Conservation (phyloP, 2,888 invertebrate genomes). For the Trachelus iudaicus region DNA sequence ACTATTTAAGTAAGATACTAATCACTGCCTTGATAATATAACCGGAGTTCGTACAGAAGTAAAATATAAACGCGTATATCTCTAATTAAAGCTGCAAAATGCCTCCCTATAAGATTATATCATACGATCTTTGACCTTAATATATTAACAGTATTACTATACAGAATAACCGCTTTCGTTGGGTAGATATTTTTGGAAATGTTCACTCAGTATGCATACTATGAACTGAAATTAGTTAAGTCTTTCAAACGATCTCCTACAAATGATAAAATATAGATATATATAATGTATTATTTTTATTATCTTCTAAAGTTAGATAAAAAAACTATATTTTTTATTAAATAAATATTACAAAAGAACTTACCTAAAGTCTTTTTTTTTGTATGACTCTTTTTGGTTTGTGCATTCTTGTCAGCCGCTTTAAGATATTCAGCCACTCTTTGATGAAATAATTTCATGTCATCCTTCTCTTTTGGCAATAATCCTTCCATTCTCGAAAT, state of each 20-base stretch:
- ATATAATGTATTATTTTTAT: neutral
- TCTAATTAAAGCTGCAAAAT: conserved; percentile 19
- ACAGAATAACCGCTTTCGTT: conserved; percentile 2
- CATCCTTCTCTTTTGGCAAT: conserved; percentile 32
- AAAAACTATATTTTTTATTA: neutral
- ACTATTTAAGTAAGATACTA: conserved; percentile 19
- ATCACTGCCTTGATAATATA: conserved; percentile 9
- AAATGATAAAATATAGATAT: conserved; percentile 12
- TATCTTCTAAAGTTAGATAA: neutral
- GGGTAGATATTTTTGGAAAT: conserved; percentile 15
- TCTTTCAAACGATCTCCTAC: conserved; percentile 60
- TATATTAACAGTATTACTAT: conserved; percentile 1
- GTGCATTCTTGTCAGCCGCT: conserved; percentile 25
- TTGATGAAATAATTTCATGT: conserved; percentile 35
- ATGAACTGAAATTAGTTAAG: conserved; percentile 45
- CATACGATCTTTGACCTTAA: conserved; percentile 2
- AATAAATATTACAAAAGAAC: conserved; percentile 3
- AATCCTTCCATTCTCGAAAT: conserved; percentile 39
- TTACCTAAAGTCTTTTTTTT: conserved; percentile 51
- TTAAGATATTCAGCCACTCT: conserved; percentile 35
- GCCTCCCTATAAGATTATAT: conserved; percentile 10
- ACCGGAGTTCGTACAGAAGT: conserved; percentile 13
- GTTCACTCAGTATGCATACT: neutral
- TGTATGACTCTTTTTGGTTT: conserved; percentile 36
- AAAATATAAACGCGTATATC: conserved; percentile 8